Conservation (phyloP, 2,113 vertebrate species). For the Microtus ochrogaster region DNA sequence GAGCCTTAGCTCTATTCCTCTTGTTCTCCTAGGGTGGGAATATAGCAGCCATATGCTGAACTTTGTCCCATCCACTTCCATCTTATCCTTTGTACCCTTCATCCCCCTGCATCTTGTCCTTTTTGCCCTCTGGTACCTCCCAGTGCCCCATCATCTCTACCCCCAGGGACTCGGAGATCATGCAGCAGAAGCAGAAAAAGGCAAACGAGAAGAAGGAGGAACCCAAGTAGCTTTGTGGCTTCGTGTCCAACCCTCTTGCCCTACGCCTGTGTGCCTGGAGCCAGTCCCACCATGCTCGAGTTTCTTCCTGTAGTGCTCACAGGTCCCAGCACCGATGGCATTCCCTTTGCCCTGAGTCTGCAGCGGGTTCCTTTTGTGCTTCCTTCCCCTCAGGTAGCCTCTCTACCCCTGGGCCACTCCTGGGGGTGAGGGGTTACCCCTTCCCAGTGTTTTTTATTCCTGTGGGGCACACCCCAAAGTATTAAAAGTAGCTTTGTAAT, state of each 20-base stretch:
- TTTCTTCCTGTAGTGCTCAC: conserved; percentile 82
- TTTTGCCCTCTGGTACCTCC: conserved; percentile 76
- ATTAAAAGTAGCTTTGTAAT: conserved; percentile 90
- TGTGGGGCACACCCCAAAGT: conserved; percentile 80
- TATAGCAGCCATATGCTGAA: conserved; percentile 72
- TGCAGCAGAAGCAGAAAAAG: conserved; percentile 97
- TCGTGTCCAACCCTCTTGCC: conserved; percentile 81
- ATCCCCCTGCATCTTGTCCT: conserved; percentile 71
- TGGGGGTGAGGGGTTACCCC: conserved; percentile 79
- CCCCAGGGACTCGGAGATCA: conserved; percentile 95
- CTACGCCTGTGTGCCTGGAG: conserved; percentile 82
- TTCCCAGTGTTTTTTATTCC: conserved; percentile 85
- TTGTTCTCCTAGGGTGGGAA: conserved; percentile 77
- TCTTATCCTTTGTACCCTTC: conserved; percentile 72
- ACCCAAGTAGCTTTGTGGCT: conserved; percentile 85
- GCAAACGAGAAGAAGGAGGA: conserved; percentile 87
- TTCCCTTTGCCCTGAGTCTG: conserved; percentile 82
- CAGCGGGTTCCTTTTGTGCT: conserved; percentile 76
- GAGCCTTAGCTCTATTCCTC: conserved; percentile 71
- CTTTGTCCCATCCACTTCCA: conserved; percentile 73
- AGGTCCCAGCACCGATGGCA: conserved; percentile 83
- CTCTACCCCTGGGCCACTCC: conserved; percentile 74
- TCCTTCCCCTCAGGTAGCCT: conserved; percentile 75
- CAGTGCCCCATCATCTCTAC: conserved; percentile 81
- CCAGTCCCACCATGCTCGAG: conserved; percentile 81